Percentiles rank a stretch among this genome's conserved stretches.
Conservation (phyloP, 2,113 vertebrate species). For the Rostratula benghalensis region DNA sequence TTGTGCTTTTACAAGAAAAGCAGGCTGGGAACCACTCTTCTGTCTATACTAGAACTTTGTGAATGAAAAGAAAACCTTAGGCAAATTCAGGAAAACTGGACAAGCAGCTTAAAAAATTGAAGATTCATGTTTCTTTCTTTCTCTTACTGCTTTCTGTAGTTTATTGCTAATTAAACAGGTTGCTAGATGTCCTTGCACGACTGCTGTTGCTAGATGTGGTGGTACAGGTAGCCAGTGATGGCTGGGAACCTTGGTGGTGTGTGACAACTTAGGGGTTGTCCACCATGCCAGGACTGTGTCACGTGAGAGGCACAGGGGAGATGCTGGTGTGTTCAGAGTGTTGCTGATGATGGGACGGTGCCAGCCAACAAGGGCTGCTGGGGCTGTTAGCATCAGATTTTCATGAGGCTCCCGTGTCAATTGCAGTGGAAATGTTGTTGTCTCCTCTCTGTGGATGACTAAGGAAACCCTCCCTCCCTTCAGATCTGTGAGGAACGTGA, state of each 20-base stretch:
- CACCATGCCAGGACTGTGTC: not conserved
- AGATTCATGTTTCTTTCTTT: not conserved
- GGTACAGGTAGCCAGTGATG: not conserved
- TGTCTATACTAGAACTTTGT: not conserved
- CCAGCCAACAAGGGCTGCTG: not conserved
- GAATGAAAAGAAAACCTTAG: not conserved
- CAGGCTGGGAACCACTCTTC: not conserved
- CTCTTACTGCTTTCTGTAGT: not conserved
- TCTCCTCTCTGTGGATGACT: not conserved
- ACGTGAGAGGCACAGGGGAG: not conserved
- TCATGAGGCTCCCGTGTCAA: not conserved
- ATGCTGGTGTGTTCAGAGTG: not conserved
- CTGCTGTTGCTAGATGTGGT: not conserved
- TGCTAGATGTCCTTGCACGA: rapidly evolving
- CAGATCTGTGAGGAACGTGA: not conserved
- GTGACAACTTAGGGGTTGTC: not conserved
- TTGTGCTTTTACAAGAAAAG: not conserved
- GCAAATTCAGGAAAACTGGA: not conserved
- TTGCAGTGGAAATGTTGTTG: not conserved
- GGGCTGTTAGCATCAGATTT: not conserved
- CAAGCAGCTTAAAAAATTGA: not conserved
- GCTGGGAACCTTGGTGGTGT: not conserved
- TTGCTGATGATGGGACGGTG: not conserved
- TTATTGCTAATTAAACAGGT: not conserved
- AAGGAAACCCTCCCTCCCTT: not conserved